Percentiles rank a stretch among this genome's conserved stretches.
Evolutionary conservation across 2,888 invertebrate genomes (phyloP).

Genomic region (Deilephila porcellus): DNA sequence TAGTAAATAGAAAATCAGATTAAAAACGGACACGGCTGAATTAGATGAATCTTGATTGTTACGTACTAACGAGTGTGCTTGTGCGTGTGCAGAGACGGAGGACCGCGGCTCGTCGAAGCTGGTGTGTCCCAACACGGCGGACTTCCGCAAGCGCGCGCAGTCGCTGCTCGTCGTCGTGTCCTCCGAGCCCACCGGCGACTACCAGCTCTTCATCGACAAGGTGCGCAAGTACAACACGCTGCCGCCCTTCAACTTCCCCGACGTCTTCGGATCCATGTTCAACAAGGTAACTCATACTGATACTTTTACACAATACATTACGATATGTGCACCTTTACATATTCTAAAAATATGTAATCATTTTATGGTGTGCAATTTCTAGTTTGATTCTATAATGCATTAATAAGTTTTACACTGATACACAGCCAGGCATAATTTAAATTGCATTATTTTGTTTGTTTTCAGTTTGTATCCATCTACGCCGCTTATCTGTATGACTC

Average conservation of each 20-base stretch:
- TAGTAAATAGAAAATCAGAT: too few relatives aligned
- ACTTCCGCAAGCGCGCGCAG: constrained; percentile 89
- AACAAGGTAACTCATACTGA: constrained; percentile 71
- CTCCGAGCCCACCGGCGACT: constrained; percentile 90
- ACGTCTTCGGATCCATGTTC: constrained; percentile 80
- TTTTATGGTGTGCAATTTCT: too few relatives aligned
- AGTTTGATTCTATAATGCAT: too few relatives aligned
- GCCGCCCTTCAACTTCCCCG: constrained; percentile 92
- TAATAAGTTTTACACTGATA: neutral
- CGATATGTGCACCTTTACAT: too few relatives aligned
- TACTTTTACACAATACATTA: too few relatives aligned
- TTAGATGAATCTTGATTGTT: neutral
- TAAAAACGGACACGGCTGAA: too few relatives aligned
- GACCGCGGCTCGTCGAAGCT: constrained; percentile 77
- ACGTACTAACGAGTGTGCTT: neutral
- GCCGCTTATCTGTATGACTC: constrained; percentile 98
- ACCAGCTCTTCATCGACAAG: constrained; percentile 90
- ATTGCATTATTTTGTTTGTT: constrained; percentile 28
- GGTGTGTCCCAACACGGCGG: constrained; percentile 83
- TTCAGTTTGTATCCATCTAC: constrained; percentile 93
- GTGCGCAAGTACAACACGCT: constrained; percentile 91
- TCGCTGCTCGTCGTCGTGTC: constrained; percentile 95
- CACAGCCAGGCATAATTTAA: neutral
- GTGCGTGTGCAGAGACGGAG: constrained; percentile 63
- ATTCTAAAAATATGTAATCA: too few relatives aligned